These are phyloP conservation scores for Tethya wilhelma DNA, from an alignment of 37 sponge, comb jelly and placozoan genomes.

Conservation along the genomic window DNA sequence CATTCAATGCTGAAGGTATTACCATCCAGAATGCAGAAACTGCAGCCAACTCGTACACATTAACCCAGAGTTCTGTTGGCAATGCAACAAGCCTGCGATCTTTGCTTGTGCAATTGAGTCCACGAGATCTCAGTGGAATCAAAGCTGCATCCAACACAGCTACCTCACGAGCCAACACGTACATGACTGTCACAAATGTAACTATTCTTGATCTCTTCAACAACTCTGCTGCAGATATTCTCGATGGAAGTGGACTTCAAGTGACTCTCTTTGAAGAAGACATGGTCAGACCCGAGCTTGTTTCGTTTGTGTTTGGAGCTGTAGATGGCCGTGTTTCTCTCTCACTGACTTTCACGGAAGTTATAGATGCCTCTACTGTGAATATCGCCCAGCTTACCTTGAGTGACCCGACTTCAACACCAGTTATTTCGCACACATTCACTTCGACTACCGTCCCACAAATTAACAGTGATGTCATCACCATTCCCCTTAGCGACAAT, in stretches of 20 bases:
- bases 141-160: slow-evolving; percentile 64
- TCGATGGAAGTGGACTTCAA: slow-evolving; percentile 13
- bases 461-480: slow-evolving; percentile 55
- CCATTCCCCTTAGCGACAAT: slow-evolving; percentile 58
- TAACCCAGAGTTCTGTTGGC: slow-evolving; percentile 8
- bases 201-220: slow-evolving; percentile 50
- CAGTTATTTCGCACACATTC: slow-evolving; percentile 12
- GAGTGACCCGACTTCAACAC: slow-evolving; percentile 22
- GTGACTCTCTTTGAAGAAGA: slow-evolving; percentile 42
- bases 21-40: slow-evolving; percentile 56
- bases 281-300: slow-evolving; percentile 43
- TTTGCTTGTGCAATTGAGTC: slow-evolving; percentile 24
- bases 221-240: slow-evolving; percentile 34
- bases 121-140: slow-evolving; percentile 66
- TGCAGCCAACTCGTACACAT: slow-evolving; percentile 36
- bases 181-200: slow-evolving; percentile 22
- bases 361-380: slow-evolving; percentile 64
- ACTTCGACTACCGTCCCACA: slow-evolving; percentile 26
- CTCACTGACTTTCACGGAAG: slow-evolving; percentile 78
- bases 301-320: slow-evolving; percentile 77
- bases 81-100: neutral
- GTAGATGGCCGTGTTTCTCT: slow-evolving; percentile 72
- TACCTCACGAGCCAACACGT: slow-evolving; percentile 48
- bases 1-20: slow-evolving; percentile 55
- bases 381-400: slow-evolving; percentile 47